phyloP scores from a whole-genome alignment of 1,140 invertebrate genomes.

The Lordiphosa stackelbergi region DNA sequence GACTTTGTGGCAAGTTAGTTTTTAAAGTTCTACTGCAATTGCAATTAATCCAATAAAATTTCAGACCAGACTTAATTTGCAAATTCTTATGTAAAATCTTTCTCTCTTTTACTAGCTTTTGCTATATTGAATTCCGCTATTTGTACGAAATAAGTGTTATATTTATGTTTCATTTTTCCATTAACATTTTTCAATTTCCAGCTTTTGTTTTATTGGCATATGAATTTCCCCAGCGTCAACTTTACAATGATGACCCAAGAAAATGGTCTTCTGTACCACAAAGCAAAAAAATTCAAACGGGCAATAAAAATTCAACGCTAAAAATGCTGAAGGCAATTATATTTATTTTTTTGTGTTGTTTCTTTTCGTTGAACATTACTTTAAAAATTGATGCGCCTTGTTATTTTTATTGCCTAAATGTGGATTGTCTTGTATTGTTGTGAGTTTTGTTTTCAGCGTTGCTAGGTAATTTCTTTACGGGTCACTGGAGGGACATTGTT shows the following conservation, averaged over 20 bases:
- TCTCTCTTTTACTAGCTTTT: no score
- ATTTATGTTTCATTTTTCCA: no score
- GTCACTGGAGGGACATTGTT: constrained; percentile 38
- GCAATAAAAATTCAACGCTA: constrained; percentile 19
- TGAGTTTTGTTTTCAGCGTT: constrained; percentile 18
- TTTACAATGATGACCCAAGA: constrained; percentile 2
- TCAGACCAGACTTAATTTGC: no score
- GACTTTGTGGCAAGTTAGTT: no score
- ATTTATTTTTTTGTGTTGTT: constrained; percentile 28
- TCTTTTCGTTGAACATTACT: constrained; percentile 26
- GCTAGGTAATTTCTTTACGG: constrained; percentile 55
- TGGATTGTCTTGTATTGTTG: constrained; percentile 12
- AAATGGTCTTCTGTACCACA: background rate
- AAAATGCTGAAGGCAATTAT: constrained; percentile 34
- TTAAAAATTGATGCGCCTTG: constrained; percentile 57
- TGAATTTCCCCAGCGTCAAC: constrained; percentile 18
- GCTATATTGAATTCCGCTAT: no score
- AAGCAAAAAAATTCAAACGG: constrained; percentile 1
- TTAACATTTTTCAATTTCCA: constrained; percentile 3
- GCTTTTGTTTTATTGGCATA: constrained; percentile 1
- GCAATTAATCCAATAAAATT: no score
- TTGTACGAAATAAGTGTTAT: no score
- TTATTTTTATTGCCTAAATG: constrained; percentile 52
- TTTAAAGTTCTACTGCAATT: no score
- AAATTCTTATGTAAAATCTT: no score